Base-by-base conservation (phyloP, 1,140 invertebrate genomes). In the Cyclina sinensis region DNA sequence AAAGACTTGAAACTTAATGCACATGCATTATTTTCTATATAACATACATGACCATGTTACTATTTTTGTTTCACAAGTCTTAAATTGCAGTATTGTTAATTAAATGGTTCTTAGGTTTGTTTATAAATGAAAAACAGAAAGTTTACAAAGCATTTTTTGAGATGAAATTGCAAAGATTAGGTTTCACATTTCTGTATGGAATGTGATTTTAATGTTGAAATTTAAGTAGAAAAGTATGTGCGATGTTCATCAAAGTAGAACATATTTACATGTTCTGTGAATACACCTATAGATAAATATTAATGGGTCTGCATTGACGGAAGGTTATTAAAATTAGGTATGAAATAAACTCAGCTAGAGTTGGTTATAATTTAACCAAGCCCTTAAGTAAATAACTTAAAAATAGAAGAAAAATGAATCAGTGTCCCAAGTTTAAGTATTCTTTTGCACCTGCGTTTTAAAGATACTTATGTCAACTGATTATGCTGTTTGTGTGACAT, bases 271-370 rank as follows among this genome's bases (percentile, higher is more conserved):
- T 51, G 74, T 54, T 30, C 43, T 78, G 32, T 46, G 65, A 70
- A 70, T 70, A 37, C 65, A 70, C 65, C 65, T 70, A 70, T 32
- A 70, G 65, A 70, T 70, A 70, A 70, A 70, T 70, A 70, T 70
- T 70, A 5, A 70, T 39, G 16, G 14, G 35, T 21, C 65, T 62
- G 35, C 32, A 16, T 35, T 70, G 35, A 70, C 35, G 30, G 30
- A 70, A 70, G 32, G 35, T 37, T 37, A 70, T 70, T 37, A 70
- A 70, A 70, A 37, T n/a, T 70, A 70, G 21, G 16, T 70, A 37
- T 37, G 27, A 70, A 37, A 12, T 70, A 39, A 21, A 27, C 32
- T 70, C 65, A 70, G 65, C 32, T 18, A 70, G 32, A 11, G 65
- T 11, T 27, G 24, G 24, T 27, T 62, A 27, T 27, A 5, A 27